Base-by-base conservation (phyloP, 2,888 invertebrate genomes). In the Orthosia gracilis region DNA sequence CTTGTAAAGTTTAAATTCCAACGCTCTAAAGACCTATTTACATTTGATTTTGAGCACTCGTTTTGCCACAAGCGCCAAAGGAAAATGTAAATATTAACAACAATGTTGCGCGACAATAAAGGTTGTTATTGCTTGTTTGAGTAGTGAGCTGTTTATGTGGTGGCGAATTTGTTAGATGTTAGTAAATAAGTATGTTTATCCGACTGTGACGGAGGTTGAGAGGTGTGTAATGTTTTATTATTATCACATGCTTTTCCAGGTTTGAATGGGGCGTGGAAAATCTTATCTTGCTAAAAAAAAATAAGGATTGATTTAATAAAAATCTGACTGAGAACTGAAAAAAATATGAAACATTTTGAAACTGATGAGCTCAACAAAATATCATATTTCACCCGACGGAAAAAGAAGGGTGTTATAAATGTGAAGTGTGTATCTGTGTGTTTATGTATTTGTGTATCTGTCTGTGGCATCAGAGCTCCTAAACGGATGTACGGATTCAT, bases 81-180 rank as follows among this genome's bases (percentile, higher is more conserved):
- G 74, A 87, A 80, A 84, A 72, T 80, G 76, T 59, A 58, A 83
- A 84, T 81, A 78, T 76, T 71, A 77, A 67, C 62, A 65, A 77
- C 63, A 26, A 65, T 57, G 65, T 67, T 66, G 63, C 74, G 69
- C 23, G 58, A 68, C 69, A 76, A 70, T 79, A 79, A 80, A 73
- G 85, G 54, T 76, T 80, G 73, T 84, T 80, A 84, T 84, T 77
- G 82, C 76, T 80, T 84, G 82, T 69, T 70, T 59, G 18, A 1
- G n/a, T 55, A 63, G 59, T 69, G 31, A 61, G 62, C 17, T 74
- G 73, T 83, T 83, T 81, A 78, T 69, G 70, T 83, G 58, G 70
- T 49, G 9, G 59, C 11, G 54, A 72, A 79, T 82, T 71, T 81
- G 62, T 71, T 83, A 49, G 47, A 57, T 49, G 54, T 57, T 68